A percentile compares a stretch with the other conserved stretches of the same genome.
These are phyloP conservation scores for Ornithorhynchus anatinus DNA, from an alignment of 2,113 vertebrate genomes.

Conservation along the genomic window DNA sequence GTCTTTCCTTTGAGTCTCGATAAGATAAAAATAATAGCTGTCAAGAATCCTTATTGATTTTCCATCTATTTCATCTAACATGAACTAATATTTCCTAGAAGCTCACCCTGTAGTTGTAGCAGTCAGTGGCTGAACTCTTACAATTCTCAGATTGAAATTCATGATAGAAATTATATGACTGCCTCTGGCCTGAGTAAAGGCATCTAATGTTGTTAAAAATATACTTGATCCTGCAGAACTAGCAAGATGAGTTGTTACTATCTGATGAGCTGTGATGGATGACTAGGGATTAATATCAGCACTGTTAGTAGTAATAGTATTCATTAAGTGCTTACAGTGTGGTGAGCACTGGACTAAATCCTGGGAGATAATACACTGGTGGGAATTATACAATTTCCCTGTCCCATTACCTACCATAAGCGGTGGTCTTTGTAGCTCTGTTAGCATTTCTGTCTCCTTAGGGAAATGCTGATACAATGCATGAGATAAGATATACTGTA, in stretches of 20 bases:
- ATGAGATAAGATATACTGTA: conserved; percentile 13
- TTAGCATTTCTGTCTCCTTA: conserved; percentile 15
- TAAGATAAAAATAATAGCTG: conserved; percentile 14
- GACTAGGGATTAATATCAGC: conserved; percentile 54
- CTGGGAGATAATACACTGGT: no score
- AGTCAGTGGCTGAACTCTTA: background rate
- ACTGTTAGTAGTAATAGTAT: no score
- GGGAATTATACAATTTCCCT: no score
- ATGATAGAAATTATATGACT: no score
- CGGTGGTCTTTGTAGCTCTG: background rate
- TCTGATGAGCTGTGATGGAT: conserved; percentile 19
- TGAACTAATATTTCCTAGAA: background rate
- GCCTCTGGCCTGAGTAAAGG: conserved; percentile 27
- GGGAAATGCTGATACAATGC: conserved; percentile 38
- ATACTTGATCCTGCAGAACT: conserved; percentile 31
- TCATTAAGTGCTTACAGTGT: no score
- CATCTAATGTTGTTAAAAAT: conserved; percentile 37
- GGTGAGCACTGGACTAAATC: no score
- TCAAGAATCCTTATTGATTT: background rate
- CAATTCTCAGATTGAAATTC: background rate
- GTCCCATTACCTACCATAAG: conserved; percentile 17
- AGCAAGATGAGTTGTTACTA: conserved; percentile 18
- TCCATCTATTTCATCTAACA: background rate
- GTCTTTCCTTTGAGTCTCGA: conserved; percentile 10
- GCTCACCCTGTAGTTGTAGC: background rate